Base-by-base conservation (phyloP, 1,140 invertebrate species). In the Proctacanthus coquilletti region DNA sequence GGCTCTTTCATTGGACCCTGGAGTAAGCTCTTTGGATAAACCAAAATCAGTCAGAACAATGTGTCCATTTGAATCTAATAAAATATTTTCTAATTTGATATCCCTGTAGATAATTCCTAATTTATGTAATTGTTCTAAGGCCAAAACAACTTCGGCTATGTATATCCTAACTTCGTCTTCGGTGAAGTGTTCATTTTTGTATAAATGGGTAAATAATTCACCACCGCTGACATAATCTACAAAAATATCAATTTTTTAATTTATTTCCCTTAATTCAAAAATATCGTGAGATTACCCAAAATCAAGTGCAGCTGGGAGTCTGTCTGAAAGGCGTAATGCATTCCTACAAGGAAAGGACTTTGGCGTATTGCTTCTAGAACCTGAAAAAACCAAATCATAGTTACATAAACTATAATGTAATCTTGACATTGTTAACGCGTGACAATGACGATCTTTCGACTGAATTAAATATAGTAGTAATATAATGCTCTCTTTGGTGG, bases 261-360 rank as follows among this genome's bases (percentile, higher is more conserved):
- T n/a, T n/a, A 25, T 25, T 25, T 25, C n/a, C 23, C 6, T 25
- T 8, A 25, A 25, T 25, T 8, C n/a, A 25, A 25, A 6, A 25
- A 25, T 8, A 25, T 25, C n/a, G n/a, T 25, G n/a, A 25, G 6
- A 40, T 76, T 63, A 91, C 88, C 88, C 53, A 94, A 72, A 43
- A 94, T 85, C 36, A 94, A 71, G 63, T 93, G 86, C 29, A 94
- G 69, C 64, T 91, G 92, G 8, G 84, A 76, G 43, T 89, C 79
- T 5, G 86, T 89, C 63, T 94, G 89, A 68, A 94, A 94, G 48
- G 89, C 89, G 59, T 94, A 94, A 59, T 91, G 84, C 31, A 94
- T 66, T 10, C 87, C 88, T 43, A 93, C 86, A 36, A 94, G 71
- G 61, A 94, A 94, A 4, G 86, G 89, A 60, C 82, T 81, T 46